A percentile compares a stretch with the other conserved stretches of the same genome.
These are phyloP conservation scores for Oligia strigilis DNA, from an alignment of 2,888 invertebrate genomes.

Conservation along the genomic window DNA sequence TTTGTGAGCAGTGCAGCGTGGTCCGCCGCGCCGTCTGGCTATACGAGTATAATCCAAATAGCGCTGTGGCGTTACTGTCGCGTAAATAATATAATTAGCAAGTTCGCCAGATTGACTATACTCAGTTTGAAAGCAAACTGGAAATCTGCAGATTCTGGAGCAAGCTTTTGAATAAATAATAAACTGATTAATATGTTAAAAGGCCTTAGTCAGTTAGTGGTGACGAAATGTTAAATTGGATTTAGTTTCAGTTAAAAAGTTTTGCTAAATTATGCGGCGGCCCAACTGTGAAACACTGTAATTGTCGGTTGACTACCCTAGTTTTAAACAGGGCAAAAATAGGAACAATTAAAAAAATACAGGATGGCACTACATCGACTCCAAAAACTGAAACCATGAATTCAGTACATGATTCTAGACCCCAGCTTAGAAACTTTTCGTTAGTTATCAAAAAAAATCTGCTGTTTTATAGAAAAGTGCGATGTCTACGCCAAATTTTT, in stretches of 20 bases:
- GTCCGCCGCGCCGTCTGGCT: not conserved
- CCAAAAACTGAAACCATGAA: not conserved
- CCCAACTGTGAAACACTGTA: not conserved
- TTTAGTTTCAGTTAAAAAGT: slow-evolving; percentile 26
- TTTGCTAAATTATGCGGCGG: slow-evolving; percentile 4
- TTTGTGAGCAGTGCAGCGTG: slow-evolving; percentile 12
- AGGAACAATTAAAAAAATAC: not conserved
- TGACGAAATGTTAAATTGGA: slow-evolving; percentile 10
- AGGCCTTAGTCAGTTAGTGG: not conserved
- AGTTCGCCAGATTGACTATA: slow-evolving; percentile 31
- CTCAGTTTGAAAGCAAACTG: not conserved
- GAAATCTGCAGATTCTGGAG: slow-evolving; percentile 34
- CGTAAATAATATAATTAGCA: slow-evolving; percentile 32
- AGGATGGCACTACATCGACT: not conserved
- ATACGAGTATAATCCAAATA: slow-evolving; percentile 21
- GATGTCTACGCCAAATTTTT: not conserved
- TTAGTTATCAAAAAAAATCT: too few relatives aligned
- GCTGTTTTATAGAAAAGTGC: too few relatives aligned
- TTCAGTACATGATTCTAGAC: not conserved
- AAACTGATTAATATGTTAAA: not conserved
- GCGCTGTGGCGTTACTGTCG: not conserved
- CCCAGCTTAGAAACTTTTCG: too few relatives aligned
- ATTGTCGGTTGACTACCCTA: not conserved
- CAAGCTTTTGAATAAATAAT: slow-evolving; percentile 12
- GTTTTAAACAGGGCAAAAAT: not conserved